phyloP scores from a whole-genome alignment of 2,888 invertebrate genomes.

The Ophion slaviceki region DNA sequence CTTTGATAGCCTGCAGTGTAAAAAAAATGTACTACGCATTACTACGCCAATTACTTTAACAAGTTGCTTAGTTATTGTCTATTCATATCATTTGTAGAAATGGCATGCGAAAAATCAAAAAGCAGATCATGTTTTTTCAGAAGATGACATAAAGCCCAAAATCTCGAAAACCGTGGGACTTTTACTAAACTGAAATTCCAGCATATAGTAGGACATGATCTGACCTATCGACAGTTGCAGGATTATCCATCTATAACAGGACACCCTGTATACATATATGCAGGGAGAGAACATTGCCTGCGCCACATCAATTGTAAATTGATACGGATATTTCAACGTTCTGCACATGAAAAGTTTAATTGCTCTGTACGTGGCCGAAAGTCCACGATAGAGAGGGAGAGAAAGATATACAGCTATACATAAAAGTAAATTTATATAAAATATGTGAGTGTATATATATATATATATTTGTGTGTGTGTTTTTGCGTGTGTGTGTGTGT shows the following conservation, averaged over 20 bases:
- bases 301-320: conserved; percentile 70
- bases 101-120: too few relatives aligned
- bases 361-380: conserved; percentile 60
- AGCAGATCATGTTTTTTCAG: too few relatives aligned
- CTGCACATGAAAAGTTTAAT: conserved; percentile 69
- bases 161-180: too few relatives aligned
- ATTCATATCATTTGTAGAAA: too few relatives aligned
- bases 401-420: conserved; percentile 5
- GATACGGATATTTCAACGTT: conserved; percentile 65
- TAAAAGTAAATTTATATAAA: conserved; percentile 39
- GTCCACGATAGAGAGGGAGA: conserved; percentile 47
- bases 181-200: too few relatives aligned
- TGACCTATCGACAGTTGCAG: background rate
- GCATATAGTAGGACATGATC: too few relatives aligned
- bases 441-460: conserved; percentile 51
- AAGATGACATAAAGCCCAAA: too few relatives aligned
- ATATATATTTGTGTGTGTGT: background rate
- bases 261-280: background rate
- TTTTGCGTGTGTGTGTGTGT: background rate
- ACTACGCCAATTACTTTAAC: too few relatives aligned
- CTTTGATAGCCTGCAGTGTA: too few relatives aligned
- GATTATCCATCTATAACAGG: background rate
- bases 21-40: too few relatives aligned
- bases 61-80: too few relatives aligned
- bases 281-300: conserved; percentile 59